Percentiles rank a stretch among this genome's conserved stretches.
Evolutionary conservation across 2,888 invertebrate species (phyloP).

Genomic region (Acanthosepion esculentum): DNA sequence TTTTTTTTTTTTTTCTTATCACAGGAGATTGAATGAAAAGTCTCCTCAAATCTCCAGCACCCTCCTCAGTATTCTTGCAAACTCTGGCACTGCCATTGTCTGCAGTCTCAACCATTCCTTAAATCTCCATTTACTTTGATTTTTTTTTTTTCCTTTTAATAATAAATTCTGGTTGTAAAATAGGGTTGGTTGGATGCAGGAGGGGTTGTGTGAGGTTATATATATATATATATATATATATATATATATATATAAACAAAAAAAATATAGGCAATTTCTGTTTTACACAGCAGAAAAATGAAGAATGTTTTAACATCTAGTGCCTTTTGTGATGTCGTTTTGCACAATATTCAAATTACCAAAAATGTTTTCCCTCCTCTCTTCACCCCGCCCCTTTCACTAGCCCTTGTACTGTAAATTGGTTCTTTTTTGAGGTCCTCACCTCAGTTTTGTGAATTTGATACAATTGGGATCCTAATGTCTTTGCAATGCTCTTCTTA

Average conservation of each 20-base stretch:
- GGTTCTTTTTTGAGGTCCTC: background rate
- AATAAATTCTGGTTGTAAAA: slow-evolving; percentile 13
- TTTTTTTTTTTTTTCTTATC: background rate
- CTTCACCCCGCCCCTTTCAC: background rate
- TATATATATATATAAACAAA: no score
- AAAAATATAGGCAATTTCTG: no score
- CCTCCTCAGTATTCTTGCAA: background rate
- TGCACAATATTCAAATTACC: slow-evolving; percentile 4
- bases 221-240: background rate
- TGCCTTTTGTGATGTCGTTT: slow-evolving; percentile 33
- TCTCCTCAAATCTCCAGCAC: background rate
- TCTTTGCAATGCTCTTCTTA: background rate
- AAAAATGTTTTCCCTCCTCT: background rate
- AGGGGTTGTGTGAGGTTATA: background rate
- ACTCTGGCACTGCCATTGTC: background rate
- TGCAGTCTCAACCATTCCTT: background rate
- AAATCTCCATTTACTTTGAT: background rate
- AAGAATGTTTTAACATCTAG: background rate
- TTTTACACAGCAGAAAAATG: no score
- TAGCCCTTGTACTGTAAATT: background rate
- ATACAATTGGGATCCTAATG: background rate
- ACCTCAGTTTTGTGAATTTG: background rate
- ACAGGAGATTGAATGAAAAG: no score
- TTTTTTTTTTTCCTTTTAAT: background rate
- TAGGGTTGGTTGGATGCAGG: background rate